A percentile compares a stretch with the other conserved stretches of the same genome.
Evolutionary conservation across 2,113 vertebrate species (phyloP).

Genomic region (Tychaedon coryphoeus): DNA sequence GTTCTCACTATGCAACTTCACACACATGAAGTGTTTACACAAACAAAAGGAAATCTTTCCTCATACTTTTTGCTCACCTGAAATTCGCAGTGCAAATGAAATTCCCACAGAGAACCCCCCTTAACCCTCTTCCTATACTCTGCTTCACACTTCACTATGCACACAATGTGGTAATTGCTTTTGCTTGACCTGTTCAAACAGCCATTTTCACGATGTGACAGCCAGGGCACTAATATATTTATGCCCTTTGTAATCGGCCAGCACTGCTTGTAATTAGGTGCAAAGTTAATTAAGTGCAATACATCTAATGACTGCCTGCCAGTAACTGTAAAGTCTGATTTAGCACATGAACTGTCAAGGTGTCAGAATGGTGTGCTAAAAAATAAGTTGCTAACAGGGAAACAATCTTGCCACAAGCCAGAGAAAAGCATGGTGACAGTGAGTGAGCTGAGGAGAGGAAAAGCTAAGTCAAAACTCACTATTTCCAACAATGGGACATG

Average conservation of each 20-base stretch:
- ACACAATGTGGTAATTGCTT: slow-evolving; percentile 47
- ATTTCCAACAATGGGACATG: neutral
- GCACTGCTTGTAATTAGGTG: slow-evolving; percentile 65
- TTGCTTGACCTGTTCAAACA: slow-evolving; percentile 58
- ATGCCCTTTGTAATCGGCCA: slow-evolving; percentile 68
- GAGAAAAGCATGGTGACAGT: neutral
- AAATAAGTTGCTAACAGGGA: slow-evolving; percentile 25
- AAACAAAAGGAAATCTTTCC: neutral
- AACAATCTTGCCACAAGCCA: neutral
- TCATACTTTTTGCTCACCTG: neutral
- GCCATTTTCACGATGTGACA: slow-evolving; percentile 50
- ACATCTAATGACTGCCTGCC: slow-evolving; percentile 73
- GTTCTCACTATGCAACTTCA: neutral
- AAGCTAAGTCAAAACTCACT: neutral
- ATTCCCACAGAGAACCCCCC: neutral
- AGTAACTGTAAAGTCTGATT: slow-evolving; percentile 79
- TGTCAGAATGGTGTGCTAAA: slow-evolving; percentile 47
- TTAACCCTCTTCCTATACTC: neutral
- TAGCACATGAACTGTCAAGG: slow-evolving; percentile 52
- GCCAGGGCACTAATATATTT: slow-evolving; percentile 65
- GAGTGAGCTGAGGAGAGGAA: neutral
- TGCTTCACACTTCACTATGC: neutral
- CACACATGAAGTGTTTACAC: neutral
- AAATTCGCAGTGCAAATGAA: neutral
- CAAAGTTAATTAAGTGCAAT: slow-evolving; percentile 75